Conservation (phyloP, 2,888 invertebrate genomes). For the Tetropium fuscum region DNA sequence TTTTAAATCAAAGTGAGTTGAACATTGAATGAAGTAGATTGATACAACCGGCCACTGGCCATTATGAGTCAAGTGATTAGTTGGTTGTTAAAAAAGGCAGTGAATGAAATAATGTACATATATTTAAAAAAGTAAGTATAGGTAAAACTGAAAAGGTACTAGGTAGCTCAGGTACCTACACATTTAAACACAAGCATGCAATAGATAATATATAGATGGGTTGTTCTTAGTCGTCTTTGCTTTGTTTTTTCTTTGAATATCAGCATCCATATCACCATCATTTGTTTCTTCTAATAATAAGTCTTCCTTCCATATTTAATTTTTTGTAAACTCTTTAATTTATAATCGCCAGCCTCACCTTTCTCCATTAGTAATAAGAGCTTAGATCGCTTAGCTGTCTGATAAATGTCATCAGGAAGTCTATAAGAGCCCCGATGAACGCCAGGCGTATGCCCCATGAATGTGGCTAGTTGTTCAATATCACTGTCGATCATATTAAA, state of each 20-base stretch:
- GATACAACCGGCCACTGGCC: background rate
- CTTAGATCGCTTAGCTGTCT: background rate
- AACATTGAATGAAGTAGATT: background rate
- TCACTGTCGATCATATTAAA: constrained; percentile 47
- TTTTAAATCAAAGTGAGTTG: background rate
- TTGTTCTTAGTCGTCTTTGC: background rate
- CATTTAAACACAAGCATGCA: background rate
- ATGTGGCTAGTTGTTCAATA: constrained; percentile 48
- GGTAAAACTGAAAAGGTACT: background rate
- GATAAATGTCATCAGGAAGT: constrained; percentile 42
- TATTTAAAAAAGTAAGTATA: background rate
- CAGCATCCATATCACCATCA: background rate
- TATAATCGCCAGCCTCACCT: background rate
- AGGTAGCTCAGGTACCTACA: background rate
- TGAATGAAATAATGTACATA: background rate
- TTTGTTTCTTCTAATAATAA: background rate
- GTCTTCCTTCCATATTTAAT: constrained; percentile 4
- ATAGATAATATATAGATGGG: background rate
- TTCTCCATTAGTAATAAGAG: constrained; percentile 7
- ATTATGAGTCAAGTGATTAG: background rate
- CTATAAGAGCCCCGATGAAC: constrained; percentile 41
- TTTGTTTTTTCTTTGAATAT: background rate
- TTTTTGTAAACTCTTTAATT: constrained; percentile 1
- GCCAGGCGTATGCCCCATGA: constrained; percentile 48
- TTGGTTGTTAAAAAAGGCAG: background rate